Conservation (phyloP, 2,113 vertebrate species). For the Lamprotornis superbus region DNA sequence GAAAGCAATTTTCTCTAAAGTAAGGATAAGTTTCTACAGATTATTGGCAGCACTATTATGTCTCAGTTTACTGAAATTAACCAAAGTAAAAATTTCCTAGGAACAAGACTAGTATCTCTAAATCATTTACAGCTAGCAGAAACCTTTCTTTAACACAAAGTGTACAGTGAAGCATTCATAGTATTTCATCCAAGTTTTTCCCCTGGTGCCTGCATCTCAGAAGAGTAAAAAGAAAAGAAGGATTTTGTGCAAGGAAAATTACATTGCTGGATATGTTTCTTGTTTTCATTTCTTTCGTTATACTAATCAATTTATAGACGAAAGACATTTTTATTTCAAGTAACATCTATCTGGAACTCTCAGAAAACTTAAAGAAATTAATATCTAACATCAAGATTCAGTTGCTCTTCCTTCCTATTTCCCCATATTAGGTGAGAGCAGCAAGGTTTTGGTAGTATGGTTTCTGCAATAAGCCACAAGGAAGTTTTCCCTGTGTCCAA, state of each 20-base stretch:
- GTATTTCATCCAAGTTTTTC: not conserved
- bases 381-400: not conserved
- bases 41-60: not conserved
- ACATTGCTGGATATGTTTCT: fast-evolving
- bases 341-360: not conserved
- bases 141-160: not conserved
- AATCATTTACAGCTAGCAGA: not conserved
- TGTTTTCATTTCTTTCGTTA: not conserved
- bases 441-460: not conserved
- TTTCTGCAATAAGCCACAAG: fast-evolving
- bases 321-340: not conserved
- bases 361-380: not conserved
- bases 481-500: not conserved
- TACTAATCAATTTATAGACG: not conserved
- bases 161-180: not conserved
- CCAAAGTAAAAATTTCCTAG: not conserved
- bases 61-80: not conserved
- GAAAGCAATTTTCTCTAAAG: not conserved
- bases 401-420: not conserved
- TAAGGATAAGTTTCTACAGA: not conserved
- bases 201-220: not conserved
- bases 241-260: not conserved
- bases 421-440: not conserved
- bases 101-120: not conserved
- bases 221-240: not conserved